Evolutionary conservation across 2,797 vertebrate genomes (phyloP).

Genomic region (Poeciliopsis turneri): DNA sequence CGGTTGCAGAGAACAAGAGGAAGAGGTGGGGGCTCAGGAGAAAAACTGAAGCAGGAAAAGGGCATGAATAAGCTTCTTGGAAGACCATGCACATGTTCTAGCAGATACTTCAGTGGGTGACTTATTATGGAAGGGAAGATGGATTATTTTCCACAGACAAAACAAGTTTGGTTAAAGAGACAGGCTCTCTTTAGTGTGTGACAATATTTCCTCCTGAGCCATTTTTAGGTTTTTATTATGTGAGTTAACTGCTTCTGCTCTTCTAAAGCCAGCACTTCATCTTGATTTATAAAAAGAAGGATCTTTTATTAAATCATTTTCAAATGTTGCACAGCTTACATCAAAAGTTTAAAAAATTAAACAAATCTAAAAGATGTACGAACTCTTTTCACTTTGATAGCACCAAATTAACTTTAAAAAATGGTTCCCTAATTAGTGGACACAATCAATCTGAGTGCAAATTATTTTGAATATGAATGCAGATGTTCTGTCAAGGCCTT

Average conservation of each 20-base stretch:
- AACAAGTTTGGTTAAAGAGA: constrained; percentile 53
- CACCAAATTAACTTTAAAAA: neutral
- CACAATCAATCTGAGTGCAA: neutral
- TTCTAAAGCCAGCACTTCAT: constrained; percentile 14
- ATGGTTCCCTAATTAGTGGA: neutral
- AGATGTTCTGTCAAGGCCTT: neutral
- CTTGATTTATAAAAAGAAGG: neutral
- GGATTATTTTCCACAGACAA: constrained; percentile 70
- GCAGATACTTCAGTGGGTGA: constrained; percentile 50
- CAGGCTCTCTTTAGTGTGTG: constrained; percentile 31
- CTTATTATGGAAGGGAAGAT: constrained; percentile 34
- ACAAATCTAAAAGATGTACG: neutral
- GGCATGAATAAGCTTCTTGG: constrained; percentile 45
- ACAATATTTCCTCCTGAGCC: constrained; percentile 46
- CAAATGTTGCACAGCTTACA: neutral
- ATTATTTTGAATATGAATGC: neutral
- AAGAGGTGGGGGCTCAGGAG: constrained; percentile 54
- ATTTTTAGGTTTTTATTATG: constrained; percentile 69
- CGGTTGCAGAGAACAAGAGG: constrained; percentile 28
- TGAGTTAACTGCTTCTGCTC: constrained; percentile 59
- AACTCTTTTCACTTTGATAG: neutral
- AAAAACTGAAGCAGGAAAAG: constrained; percentile 64
- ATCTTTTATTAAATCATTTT: neutral
- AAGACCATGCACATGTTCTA: constrained; percentile 55
- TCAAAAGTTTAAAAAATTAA: neutral